Evolutionary conservation across 2,888 invertebrate species (phyloP).

Genomic region (Philopedon plagiatum): DNA sequence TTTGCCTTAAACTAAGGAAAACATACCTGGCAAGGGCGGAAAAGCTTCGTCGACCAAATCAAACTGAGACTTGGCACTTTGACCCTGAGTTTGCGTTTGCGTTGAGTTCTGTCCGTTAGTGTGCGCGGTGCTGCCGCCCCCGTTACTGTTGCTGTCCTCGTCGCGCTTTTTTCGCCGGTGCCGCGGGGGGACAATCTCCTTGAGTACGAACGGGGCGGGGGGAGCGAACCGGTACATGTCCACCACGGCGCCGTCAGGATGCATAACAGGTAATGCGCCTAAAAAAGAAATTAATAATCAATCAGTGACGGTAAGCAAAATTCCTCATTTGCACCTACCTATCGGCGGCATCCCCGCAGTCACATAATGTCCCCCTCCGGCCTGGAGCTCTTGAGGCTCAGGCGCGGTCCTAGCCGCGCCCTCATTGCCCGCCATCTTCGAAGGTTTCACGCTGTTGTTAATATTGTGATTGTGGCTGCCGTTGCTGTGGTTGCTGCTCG

Average conservation of each 20-base stretch:
- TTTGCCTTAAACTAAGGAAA: background rate
- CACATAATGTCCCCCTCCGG: conserved; percentile 54
- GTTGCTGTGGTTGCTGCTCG: conserved; percentile 38
- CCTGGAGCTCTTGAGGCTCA: conserved; percentile 52
- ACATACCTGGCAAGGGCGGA: conserved; percentile 82
- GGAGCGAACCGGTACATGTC: conserved; percentile 58
- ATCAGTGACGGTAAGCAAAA: too few species aligned
- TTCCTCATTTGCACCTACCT: too few species aligned
- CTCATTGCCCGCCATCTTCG: conserved; percentile 52
- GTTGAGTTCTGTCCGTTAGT: conserved; percentile 65
- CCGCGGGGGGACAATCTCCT: conserved; percentile 65
- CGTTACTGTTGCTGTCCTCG: conserved; percentile 51
- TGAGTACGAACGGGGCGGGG: conserved; percentile 57
- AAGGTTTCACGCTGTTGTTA: conserved; percentile 46
- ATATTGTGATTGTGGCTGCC: conserved; percentile 47
- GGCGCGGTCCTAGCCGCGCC: conserved; percentile 45
- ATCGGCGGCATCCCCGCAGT: conserved; percentile 56
- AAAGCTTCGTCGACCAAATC: conserved; percentile 86
- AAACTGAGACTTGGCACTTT: conserved; percentile 74
- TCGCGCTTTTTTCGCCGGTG: conserved; percentile 66
- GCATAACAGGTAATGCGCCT: conserved; percentile 56
- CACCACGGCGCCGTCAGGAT: conserved; percentile 53
- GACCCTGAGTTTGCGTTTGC: conserved; percentile 38
- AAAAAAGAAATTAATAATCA: too few species aligned
- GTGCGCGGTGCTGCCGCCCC: conserved; percentile 47